Conservation (phyloP, 2,888 invertebrate genomes). For the Salpingus planirostris region DNA sequence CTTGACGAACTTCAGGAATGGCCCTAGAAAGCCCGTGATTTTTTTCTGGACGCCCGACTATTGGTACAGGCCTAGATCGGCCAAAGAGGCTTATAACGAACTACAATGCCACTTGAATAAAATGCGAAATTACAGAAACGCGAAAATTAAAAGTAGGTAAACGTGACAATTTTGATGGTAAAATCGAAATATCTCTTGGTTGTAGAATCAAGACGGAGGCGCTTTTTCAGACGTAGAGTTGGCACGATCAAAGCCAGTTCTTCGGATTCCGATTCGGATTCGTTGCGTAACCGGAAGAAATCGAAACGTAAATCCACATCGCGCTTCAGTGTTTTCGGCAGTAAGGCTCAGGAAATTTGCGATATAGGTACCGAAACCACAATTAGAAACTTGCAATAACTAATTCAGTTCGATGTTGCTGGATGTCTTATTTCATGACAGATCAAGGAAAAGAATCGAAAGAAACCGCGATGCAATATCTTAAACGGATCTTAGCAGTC, state of each 20-base stretch:
- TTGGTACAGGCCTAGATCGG: slow-evolving; percentile 46
- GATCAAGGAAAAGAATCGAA: slow-evolving; percentile 7
- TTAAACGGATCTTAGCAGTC: slow-evolving; percentile 38
- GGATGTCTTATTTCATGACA: slow-evolving; percentile 11
- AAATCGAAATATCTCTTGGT: too few relatives aligned
- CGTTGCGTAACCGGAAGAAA: slow-evolving; percentile 4
- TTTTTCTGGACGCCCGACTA: slow-evolving; percentile 50
- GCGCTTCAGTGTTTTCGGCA: slow-evolving; percentile 8
- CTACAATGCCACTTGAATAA: slow-evolving; percentile 36
- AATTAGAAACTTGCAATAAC: slow-evolving; percentile 22
- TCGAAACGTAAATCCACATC: slow-evolving; percentile 5
- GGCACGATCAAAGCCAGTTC: not conserved
- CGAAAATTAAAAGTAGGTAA: slow-evolving; percentile 15
- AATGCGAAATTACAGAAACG: slow-evolving; percentile 23
- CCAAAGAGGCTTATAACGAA: slow-evolving; percentile 40
- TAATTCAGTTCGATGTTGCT: too few relatives aligned
- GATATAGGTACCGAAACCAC: slow-evolving; percentile 8
- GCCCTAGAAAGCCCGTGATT: slow-evolving; percentile 34
- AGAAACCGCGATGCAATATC: slow-evolving; percentile 32
- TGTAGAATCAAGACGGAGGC: slow-evolving; percentile 4
- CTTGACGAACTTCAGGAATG: slow-evolving; percentile 1
- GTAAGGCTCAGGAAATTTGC: slow-evolving; percentile 6
- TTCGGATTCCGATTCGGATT: slow-evolving; percentile 4
- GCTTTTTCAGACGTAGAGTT: slow-evolving; percentile 6
- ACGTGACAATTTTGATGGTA: too few relatives aligned